phyloP scores from a whole-genome alignment of 2,888 invertebrate genomes.

The Brachyptera risi region DNA sequence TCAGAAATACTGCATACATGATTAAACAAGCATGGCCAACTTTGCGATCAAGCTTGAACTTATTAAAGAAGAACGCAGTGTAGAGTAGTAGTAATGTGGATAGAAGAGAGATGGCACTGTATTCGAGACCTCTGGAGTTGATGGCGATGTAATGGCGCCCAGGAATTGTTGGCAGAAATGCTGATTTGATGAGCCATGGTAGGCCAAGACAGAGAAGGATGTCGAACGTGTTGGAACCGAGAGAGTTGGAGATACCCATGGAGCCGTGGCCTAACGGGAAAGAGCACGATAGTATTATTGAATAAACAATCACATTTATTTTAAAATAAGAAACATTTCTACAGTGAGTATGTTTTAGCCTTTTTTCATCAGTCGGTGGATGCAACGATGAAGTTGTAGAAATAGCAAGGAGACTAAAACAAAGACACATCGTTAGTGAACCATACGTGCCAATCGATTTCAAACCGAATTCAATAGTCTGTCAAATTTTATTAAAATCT shows the following conservation, averaged over 20 bases:
- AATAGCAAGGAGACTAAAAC: no score
- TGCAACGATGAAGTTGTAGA: no score
- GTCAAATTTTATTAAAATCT: no score
- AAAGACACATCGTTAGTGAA: no score
- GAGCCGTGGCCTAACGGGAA: slow-evolving; percentile 72
- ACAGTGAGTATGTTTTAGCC: no score
- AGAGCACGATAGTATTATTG: no score
- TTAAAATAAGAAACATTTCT: no score
- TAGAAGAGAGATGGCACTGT: slow-evolving; percentile 83
- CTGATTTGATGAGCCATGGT: slow-evolving; percentile 86
- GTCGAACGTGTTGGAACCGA: slow-evolving; percentile 87
- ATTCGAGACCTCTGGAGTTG: slow-evolving; percentile 86
- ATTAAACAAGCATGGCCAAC: slow-evolving; percentile 68
- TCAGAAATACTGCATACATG: slow-evolving; percentile 83
- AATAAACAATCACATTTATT: no score
- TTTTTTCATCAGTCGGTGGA: no score
- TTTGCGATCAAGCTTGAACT: slow-evolving; percentile 79
- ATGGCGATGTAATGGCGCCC: slow-evolving; percentile 81
- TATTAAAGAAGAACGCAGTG: slow-evolving; percentile 78
- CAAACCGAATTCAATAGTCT: no score
- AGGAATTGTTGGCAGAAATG: slow-evolving; percentile 72
- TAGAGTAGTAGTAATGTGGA: slow-evolving; percentile 82
- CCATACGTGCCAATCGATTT: no score
- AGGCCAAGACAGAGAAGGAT: slow-evolving; percentile 81
- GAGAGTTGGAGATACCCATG: slow-evolving; percentile 89